phyloP scores from a whole-genome alignment of 2,113 vertebrate genomes.

The Uria lomvia region DNA sequence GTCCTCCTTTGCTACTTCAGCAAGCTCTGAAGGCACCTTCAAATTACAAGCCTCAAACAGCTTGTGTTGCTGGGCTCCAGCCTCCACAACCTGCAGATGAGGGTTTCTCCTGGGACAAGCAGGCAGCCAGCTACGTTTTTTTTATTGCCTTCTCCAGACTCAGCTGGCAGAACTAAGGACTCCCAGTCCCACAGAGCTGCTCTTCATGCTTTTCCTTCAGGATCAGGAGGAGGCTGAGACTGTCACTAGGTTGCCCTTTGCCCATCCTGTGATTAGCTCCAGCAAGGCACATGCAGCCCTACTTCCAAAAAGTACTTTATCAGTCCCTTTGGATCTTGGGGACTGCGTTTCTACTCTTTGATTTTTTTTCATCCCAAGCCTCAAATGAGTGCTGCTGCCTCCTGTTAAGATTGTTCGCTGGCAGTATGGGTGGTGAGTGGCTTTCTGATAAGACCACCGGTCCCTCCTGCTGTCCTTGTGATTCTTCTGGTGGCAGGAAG shows the following conservation, averaged over 20 bases:
- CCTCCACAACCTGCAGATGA: background rate
- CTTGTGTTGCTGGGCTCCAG: background rate
- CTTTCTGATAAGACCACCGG: background rate
- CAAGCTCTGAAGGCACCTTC: background rate
- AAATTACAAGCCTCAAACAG: background rate
- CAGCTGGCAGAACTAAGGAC: background rate
- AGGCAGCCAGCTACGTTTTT: background rate
- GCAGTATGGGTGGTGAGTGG: background rate
- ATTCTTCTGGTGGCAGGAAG: background rate
- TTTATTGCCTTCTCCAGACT: background rate
- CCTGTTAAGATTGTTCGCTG: background rate
- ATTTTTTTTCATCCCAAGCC: background rate
- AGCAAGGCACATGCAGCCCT: background rate
- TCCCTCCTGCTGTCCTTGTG: background rate
- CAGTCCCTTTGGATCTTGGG: background rate
- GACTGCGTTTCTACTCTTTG: background rate
- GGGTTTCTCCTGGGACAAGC: background rate
- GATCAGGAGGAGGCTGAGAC: background rate
- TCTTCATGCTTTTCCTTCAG: background rate
- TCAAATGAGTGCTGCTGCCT: background rate
- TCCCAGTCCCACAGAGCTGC: background rate
- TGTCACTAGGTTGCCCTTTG: background rate
- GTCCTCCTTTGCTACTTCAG: background rate
- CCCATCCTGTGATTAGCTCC: fast-evolving
- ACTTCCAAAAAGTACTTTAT: background rate